Base-by-base conservation (phyloP, 2,797 vertebrate species). In the Lagocephalus sceleratus region DNA sequence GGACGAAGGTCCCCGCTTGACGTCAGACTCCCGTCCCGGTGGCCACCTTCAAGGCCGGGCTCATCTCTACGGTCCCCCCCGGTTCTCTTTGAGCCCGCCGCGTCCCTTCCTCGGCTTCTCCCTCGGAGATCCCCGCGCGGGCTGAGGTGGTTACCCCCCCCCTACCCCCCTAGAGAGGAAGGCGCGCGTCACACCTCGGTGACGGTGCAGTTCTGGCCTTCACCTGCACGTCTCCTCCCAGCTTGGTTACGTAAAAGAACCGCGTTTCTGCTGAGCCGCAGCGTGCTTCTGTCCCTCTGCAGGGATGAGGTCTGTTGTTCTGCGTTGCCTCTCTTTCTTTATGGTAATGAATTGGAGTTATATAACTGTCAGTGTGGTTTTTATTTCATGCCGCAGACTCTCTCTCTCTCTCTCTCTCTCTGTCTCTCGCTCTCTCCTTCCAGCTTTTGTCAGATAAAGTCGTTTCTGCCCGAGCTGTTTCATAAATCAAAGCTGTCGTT, bases 311-410 rank as follows among this genome's bases (percentile, higher is more conserved):
- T 42, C 51, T 65, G 63, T 46, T 72, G 26, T 64, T 54, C 56
- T 4, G 20, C 51, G 38, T 63, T 54, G 14, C 48, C 51, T 57
- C 43, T 68, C 61, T 42, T 41, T 76, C 57, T 64, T 57, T 66
- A 71, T 79, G 71, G 39, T 72, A 79, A 81, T 76, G 66, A 74
- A 44, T 47, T 25, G 54, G 5, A 55, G 73, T 84, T 83, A 51
- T 45, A 50, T 84, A 83, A 76, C 51, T 11, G 9, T 58, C 60
- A 47, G 54, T 54, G 52, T 58, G 43, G 16, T 68, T 60, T 64
- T 45, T 29, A 25, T 64, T 38, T 45, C 25, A 55, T 52, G 55
- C 71, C 73, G 73, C 67, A 76, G 63, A 69, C 60, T 49, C 19
- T 39, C 12, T 41, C 38, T 64, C n/a, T n/a, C n/a, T n/a, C n/a